phyloP scores from a whole-genome alignment of 2,888 invertebrate species.

The Thereva unica region DNA sequence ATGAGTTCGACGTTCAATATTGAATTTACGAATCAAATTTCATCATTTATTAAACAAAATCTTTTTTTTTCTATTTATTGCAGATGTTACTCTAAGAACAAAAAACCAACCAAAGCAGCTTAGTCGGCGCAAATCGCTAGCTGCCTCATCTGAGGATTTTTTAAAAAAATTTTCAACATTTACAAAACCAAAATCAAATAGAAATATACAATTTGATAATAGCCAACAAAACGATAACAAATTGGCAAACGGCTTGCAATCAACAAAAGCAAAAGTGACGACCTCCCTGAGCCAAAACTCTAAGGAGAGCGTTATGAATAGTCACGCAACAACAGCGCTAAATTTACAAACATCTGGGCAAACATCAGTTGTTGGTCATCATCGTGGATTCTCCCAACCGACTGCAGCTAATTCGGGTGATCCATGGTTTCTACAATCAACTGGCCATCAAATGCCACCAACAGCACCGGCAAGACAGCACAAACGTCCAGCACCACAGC shows the following conservation, averaged over 20 bases:
- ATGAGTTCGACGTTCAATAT: too few relatives aligned
- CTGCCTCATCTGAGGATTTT: conserved; percentile 27
- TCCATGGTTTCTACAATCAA: conserved; percentile 59
- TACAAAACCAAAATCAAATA: neutral
- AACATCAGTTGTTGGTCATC: conserved; percentile 58
- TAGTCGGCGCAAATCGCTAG: conserved; percentile 21
- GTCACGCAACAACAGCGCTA: conserved; percentile 56
- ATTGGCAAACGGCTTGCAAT: conserved; percentile 14
- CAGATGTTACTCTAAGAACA: conserved; percentile 27
- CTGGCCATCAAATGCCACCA: conserved; percentile 60
- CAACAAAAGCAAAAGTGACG: conserved; percentile 9
- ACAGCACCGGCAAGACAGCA: conserved; percentile 59
- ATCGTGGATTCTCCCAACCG: conserved; percentile 59
- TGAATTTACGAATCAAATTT: too few relatives aligned
- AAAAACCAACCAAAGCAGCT: conserved; percentile 33
- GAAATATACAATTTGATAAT: conserved; percentile 7
- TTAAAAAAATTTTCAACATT: conserved; percentile 9
- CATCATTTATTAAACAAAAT: neutral
- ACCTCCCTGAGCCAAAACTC: conserved; percentile 22
- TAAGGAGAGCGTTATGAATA: conserved; percentile 53
- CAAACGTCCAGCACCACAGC: conserved; percentile 59
- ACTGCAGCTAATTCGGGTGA: conserved; percentile 55
- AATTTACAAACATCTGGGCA: conserved; percentile 55
- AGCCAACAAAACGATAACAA: neutral
- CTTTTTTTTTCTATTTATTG: neutral